Conservation (phyloP, 2,797 vertebrate genomes). For the Furcifer pardalis region DNA sequence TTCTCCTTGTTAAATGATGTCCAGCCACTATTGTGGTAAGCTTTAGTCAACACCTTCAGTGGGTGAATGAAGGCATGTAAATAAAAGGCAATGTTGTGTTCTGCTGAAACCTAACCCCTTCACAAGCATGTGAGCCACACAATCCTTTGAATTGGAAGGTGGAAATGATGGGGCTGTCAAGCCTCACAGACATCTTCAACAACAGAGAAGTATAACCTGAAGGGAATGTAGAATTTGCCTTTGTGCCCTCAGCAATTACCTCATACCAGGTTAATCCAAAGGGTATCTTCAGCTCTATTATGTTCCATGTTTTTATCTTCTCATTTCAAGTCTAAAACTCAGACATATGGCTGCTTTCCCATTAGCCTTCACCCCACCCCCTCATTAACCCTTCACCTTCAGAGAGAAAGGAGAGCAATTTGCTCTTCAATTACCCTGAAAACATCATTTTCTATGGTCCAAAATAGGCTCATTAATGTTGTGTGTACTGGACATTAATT, state of each 20-base stretch:
- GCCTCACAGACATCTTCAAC: slow-evolving; percentile 1
- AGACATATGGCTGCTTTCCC: slow-evolving; percentile 27
- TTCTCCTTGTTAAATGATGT: not conserved
- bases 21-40: rapidly evolving
- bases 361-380: slow-evolving; percentile 17
- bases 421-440: slow-evolving; percentile 39
- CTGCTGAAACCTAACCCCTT: not conserved
- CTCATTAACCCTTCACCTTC: slow-evolving; percentile 49
- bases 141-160: slow-evolving; percentile 26
- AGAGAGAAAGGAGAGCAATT: slow-evolving; percentile 39
- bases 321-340: slow-evolving; percentile 37
- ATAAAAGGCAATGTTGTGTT: slow-evolving; percentile 5
- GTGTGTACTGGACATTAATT: slow-evolving; percentile 37
- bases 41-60: not conserved
- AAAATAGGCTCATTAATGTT: slow-evolving; percentile 12
- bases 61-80: slow-evolving; percentile 1
- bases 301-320: slow-evolving; percentile 30
- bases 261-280: not conserved
- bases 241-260: not conserved
- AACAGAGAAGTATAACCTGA: slow-evolving; percentile 1
- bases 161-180: not conserved
- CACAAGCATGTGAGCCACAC: slow-evolving; percentile 7
- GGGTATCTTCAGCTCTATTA: slow-evolving; percentile 3
- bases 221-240: slow-evolving; percentile 2
- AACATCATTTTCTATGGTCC: slow-evolving; percentile 19